Evolutionary conservation across 2,797 vertebrate species (phyloP), one percentile per base, ranked within the genome.

Genomic region (Craterocephalus amniculus): DNA sequence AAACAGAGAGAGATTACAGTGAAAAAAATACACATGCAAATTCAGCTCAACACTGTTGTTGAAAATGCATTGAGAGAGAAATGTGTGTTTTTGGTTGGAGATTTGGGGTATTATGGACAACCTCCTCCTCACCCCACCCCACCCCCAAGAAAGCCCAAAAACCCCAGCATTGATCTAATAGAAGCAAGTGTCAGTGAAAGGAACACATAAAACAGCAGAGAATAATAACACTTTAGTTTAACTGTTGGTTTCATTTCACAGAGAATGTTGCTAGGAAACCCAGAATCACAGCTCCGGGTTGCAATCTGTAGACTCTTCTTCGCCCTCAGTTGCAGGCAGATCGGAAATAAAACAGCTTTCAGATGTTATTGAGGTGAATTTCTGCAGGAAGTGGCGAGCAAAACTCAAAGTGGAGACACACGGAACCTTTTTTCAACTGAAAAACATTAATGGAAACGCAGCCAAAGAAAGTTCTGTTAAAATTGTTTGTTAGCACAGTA

Each of bases 331-430:
- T 70, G 78, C 79, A 78, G 61, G 80, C 74, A 76, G 78, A 74
- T 76, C 77, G 87, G 83, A 89, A 83, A 91, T 91, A 89, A 87
- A 87, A 85, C 82, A 87, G 89, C 88, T 88, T 81, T 90, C 84
- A 69, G 67, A 67, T 89, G 80, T 79, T 69, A 78, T 78, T 92
- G 85, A 89, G 86, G 84, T 87, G 79, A 78, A 77, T 74, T 79
- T 84, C 77, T 84, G 74, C 83, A 85, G 81, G 12, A 35, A 36
- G 35, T 36, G 35, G 9, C 11, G 9, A 12, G n/a, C n/a, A n/a
- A n/a, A n/a, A n/a, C n/a, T n/a, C n/a, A n/a, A n/a, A n/a, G n/a
- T n/a, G n/a, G n/a, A n/a, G n/a, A n/a, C n/a, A n/a, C n/a, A n/a
- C n/a, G n/a, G n/a, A n/a, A n/a, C n/a, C n/a, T n/a, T n/a, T n/a